phyloP scores from a whole-genome alignment of 2,797 vertebrate genomes.

The Masticophis lateralis region DNA sequence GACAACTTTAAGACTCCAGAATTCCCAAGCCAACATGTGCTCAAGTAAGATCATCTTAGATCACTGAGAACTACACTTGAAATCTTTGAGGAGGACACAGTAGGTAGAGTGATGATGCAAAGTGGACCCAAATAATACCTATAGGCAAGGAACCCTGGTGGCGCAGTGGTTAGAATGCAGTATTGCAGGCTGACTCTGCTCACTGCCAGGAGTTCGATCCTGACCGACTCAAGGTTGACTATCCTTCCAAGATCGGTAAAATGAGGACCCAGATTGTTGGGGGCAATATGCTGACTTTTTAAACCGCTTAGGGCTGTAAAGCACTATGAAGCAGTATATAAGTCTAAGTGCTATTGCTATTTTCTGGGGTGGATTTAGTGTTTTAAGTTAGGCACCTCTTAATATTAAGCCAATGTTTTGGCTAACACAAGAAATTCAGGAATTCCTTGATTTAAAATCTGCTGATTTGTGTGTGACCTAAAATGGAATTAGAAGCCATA shows the following conservation, averaged over 20 bases:
- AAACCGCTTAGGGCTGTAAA: neutral
- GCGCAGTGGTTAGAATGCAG: neutral
- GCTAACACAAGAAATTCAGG: neutral
- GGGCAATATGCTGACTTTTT: neutral
- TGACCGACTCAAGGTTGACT: neutral
- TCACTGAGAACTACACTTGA: neutral
- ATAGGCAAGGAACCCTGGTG: neutral
- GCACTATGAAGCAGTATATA: neutral
- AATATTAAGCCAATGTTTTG: neutral
- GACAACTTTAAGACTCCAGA: neutral
- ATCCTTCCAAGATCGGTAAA: neutral
- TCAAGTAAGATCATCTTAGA: neutral
- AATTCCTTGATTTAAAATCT: neutral
- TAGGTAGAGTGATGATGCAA: neutral
- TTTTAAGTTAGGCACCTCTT: neutral
- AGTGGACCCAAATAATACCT: neutral
- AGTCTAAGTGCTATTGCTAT: neutral
- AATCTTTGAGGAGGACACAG: neutral
- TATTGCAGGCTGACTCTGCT: neutral
- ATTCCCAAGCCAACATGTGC: neutral
- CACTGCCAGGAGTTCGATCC: neutral
- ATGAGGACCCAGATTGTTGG: neutral
- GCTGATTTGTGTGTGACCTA: neutral
- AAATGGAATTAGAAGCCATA: neutral
- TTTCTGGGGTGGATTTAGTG: neutral